Percentiles rank a stretch among this genome's conserved stretches.
Conservation (phyloP, 2,888 invertebrate species). For the Proisotoma minuta region DNA sequence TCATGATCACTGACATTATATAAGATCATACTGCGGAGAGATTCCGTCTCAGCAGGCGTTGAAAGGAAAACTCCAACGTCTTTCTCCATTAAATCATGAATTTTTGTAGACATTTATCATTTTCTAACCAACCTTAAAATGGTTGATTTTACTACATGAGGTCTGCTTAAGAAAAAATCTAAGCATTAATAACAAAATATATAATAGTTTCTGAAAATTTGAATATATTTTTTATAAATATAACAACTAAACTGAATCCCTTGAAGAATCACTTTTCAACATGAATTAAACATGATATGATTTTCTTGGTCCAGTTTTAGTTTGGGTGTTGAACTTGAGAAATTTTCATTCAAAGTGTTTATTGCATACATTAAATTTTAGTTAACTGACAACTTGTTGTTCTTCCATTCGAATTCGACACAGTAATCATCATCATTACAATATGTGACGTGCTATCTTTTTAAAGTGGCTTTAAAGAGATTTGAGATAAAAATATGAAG, state of each 20-base stretch:
- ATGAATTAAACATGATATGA: slow-evolving; percentile 39
- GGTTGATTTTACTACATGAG: slow-evolving; percentile 46
- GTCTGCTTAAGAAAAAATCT: slow-evolving; percentile 15
- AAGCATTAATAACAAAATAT: too few species aligned
- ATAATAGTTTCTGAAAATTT: too few species aligned
- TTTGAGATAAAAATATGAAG: neutral
- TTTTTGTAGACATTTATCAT: slow-evolving; percentile 47
- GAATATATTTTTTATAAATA: neutral
- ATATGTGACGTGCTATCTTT: too few species aligned
- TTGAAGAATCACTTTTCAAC: slow-evolving; percentile 11
- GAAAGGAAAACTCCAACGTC: slow-evolving; percentile 45
- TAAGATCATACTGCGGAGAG: slow-evolving; percentile 33
- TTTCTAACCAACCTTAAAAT: slow-evolving; percentile 46
- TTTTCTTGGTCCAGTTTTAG: slow-evolving; percentile 6
- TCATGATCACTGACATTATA: neutral
- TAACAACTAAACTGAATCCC: neutral
- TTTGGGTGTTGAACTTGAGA: too few species aligned
- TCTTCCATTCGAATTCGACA: neutral
- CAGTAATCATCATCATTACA: slow-evolving; percentile 1
- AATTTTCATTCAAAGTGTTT: neutral
- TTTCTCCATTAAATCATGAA: slow-evolving; percentile 47
- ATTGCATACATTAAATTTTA: too few species aligned
- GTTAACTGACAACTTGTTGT: too few species aligned
- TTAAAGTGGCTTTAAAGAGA: neutral
- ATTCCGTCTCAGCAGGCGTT: slow-evolving; percentile 46